A percentile compares a stretch with the other conserved stretches of the same genome.
These are phyloP conservation scores for Sinodicranocentrus sp. DNA, from an alignment of 2,888 invertebrate genomes.

Conservation along the genomic window DNA sequence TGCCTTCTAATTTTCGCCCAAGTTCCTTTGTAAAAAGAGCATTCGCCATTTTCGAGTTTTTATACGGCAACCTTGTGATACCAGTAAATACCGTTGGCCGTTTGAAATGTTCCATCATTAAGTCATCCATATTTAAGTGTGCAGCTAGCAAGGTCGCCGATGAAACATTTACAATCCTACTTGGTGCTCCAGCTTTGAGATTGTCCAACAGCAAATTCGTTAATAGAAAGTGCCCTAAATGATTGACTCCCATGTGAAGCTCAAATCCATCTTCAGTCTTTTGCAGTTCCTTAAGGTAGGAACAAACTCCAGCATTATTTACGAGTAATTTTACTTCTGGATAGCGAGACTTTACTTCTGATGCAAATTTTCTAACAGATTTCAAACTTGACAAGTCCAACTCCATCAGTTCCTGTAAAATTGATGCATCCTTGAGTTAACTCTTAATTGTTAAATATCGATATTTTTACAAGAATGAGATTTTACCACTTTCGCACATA, in stretches of 20 bases:
- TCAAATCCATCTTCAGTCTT: conserved; percentile 86
- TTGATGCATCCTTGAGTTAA: background rate
- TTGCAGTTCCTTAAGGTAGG: conserved; percentile 68
- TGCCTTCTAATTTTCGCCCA: conserved; percentile 81
- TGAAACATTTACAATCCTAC: conserved; percentile 85
- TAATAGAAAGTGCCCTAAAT: conserved; percentile 91
- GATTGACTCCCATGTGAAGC: conserved; percentile 89
- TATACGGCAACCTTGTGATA: conserved; percentile 24
- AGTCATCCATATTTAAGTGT: conserved; percentile 83
- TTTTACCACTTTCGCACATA: conserved; percentile 19
- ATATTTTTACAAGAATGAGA: too few species aligned
- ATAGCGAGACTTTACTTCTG: conserved; percentile 34
- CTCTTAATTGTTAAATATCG: background rate
- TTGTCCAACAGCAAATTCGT: conserved; percentile 86
- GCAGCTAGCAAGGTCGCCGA: conserved; percentile 86
- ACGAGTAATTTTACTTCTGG: conserved; percentile 56
- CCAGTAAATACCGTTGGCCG: conserved; percentile 74
- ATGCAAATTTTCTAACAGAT: conserved; percentile 64
- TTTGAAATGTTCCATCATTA: conserved; percentile 83
- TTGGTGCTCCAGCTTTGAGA: conserved; percentile 83
- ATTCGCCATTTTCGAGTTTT: conserved; percentile 87
- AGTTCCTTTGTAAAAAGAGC: conserved; percentile 85
- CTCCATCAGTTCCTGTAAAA: conserved; percentile 50
- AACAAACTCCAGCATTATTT: conserved; percentile 77
- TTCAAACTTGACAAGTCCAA: conserved; percentile 53